Conservation (phyloP, 2,888 invertebrate genomes). For the Limnephilus auricula region DNA sequence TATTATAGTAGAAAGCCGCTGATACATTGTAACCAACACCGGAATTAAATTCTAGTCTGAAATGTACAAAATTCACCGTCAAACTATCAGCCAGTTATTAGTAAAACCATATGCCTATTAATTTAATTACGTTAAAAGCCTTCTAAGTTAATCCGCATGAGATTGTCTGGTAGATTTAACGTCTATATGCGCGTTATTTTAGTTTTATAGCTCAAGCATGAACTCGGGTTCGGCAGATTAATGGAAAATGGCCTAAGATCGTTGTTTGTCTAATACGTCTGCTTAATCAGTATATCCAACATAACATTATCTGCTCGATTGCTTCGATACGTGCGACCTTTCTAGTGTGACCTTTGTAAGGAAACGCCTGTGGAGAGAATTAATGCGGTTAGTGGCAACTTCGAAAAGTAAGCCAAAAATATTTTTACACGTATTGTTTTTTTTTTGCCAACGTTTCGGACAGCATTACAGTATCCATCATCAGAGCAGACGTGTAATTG, state of each 20-base stretch:
- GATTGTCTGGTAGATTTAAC: conserved; percentile 5
- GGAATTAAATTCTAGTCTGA: background rate
- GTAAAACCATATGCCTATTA: background rate
- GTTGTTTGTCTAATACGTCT: background rate
- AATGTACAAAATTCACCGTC: background rate
- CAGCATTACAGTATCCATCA: no score
- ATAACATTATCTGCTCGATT: background rate
- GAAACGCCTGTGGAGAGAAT: background rate
- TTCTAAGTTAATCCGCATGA: background rate
- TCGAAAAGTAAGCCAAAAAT: background rate
- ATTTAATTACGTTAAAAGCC: background rate
- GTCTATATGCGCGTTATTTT: background rate
- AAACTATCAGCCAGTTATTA: background rate
- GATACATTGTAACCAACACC: background rate
- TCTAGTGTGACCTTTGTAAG: conserved; percentile 6
- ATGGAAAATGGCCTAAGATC: background rate
- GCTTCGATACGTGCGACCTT: conserved; percentile 16
- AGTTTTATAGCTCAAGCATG: background rate
- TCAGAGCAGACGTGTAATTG: no score
- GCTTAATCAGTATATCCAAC: background rate
- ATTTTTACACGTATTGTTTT: background rate
- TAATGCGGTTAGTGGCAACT: background rate
- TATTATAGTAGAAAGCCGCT: background rate
- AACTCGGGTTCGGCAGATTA: background rate
- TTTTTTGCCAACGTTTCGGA: no score